These are phyloP conservation scores for Setophaga coronata DNA, from an alignment of 2,113 vertebrate species.

Conservation along the genomic window DNA sequence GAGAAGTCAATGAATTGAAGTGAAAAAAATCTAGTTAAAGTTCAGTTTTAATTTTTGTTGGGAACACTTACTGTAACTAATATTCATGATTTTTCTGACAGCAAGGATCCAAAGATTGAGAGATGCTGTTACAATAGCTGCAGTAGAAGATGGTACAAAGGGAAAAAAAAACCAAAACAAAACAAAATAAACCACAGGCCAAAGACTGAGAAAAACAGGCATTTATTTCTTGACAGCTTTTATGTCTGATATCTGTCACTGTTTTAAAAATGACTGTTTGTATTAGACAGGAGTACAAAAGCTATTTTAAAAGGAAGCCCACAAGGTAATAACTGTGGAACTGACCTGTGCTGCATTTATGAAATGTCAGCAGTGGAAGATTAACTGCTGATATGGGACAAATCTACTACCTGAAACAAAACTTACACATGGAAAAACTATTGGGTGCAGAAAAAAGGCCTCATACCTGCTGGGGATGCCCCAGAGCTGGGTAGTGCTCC, in stretches of 20 bases:
- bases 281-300: neutral
- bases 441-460: neutral
- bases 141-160: neutral
- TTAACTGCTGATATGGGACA: neutral
- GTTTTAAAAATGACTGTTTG: neutral
- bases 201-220: neutral
- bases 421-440: neutral
- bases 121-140: neutral
- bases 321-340: neutral
- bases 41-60: neutral
- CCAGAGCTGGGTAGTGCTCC: neutral
- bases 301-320: neutral
- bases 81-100: neutral
- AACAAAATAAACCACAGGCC: neutral
- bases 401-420: neutral
- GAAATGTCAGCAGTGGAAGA: neutral
- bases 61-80: neutral
- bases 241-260: neutral
- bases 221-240: neutral
- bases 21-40: neutral
- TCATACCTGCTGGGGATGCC: neutral
- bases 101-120: neutral
- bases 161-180: rapidly evolving
- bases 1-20: neutral
- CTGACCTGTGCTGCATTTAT: neutral